These are phyloP conservation scores for Andrena cerasifolii DNA, from an alignment of 1,140 invertebrate genomes.

Conservation along the genomic window DNA sequence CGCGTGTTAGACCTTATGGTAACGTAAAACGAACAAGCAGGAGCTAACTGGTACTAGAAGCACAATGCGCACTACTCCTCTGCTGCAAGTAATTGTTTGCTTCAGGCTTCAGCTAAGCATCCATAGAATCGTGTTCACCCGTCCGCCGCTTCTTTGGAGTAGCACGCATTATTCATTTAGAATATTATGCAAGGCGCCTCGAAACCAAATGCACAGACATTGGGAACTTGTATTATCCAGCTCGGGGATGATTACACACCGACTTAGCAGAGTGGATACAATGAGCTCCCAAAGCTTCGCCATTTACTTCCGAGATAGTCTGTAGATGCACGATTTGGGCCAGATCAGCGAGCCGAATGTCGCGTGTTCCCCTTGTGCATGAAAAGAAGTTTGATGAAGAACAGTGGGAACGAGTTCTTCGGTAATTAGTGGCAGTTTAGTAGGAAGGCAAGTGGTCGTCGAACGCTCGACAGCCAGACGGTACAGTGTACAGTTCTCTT, in stretches of 20 bases:
- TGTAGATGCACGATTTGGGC: neutral
- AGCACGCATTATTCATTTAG: too few species aligned
- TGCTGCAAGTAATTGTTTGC: too few species aligned
- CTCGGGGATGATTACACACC: too few species aligned
- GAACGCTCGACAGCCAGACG: slow-evolving; percentile 38
- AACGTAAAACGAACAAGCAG: slow-evolving; percentile 26
- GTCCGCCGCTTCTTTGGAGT: too few species aligned
- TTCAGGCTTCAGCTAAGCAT: too few species aligned
- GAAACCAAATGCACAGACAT: too few species aligned
- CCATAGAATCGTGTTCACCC: too few species aligned
- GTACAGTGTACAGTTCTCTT: neutral
- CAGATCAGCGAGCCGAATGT: neutral
- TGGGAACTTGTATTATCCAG: too few species aligned
- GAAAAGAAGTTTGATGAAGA: slow-evolving; percentile 19
- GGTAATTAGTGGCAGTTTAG: slow-evolving; percentile 71
- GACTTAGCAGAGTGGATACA: too few species aligned
- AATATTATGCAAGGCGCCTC: too few species aligned
- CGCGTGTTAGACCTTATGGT: slow-evolving; percentile 31
- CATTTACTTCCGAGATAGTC: neutral
- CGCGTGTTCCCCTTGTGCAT: neutral
- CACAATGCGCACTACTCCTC: neutral
- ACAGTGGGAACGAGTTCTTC: slow-evolving; percentile 1
- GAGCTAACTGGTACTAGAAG: neutral
- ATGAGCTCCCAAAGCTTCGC: neutral
- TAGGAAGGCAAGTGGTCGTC: slow-evolving; percentile 62